Evolutionary conservation across 2,888 invertebrate genomes (phyloP), one percentile per base, ranked within the genome.

Genomic region (Drosophila mimica): DNA sequence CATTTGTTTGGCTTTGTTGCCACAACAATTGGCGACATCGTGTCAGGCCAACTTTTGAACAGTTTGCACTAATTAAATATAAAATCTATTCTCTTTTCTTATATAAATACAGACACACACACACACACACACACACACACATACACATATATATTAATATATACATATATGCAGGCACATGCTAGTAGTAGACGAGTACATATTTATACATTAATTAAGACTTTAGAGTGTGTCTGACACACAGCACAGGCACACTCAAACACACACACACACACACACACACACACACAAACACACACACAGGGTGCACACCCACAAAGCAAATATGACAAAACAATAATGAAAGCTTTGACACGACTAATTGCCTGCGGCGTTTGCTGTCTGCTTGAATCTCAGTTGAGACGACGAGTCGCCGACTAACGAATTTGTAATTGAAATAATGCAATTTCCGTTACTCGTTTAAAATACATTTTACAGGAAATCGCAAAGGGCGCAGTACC

Each of bases 321-420:
- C 88, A 89, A 87, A 87, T 89, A 87, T 89, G 86, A 88, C 90
- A 88, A 89, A 87, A 89, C 88, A 88, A 89, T 88, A 88, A 86
- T 90, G 89, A 88, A 88, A 88, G 87, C 87, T 88, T 88, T 90
- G 90, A 88, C 89, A 90, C 89, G 86, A 88, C 90, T 88, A 88
- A 88, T 88, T 88, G 87, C 87, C 87, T 87, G 89, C 76, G 87
- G 87, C 90, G 84, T 83, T 79, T 82, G 85, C 79, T 85, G 88
- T 89, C 83, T 88, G 79, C 89, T 79, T 66, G 74, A 81, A 83
- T 86, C 78, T 79, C 78, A 67, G 79, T 69, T 70, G 62, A 79
- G 77, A 61, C 57, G 76, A 62, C 54, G 60, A 64, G 68, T 58
- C 70, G 66, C 46, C 56, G 83, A 63, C 83, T 83, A 78, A 76